A percentile compares a stretch with the other conserved stretches of the same genome.
Conservation (phyloP, 2,113 vertebrate genomes). For the Phylloscopus trochiloides region DNA sequence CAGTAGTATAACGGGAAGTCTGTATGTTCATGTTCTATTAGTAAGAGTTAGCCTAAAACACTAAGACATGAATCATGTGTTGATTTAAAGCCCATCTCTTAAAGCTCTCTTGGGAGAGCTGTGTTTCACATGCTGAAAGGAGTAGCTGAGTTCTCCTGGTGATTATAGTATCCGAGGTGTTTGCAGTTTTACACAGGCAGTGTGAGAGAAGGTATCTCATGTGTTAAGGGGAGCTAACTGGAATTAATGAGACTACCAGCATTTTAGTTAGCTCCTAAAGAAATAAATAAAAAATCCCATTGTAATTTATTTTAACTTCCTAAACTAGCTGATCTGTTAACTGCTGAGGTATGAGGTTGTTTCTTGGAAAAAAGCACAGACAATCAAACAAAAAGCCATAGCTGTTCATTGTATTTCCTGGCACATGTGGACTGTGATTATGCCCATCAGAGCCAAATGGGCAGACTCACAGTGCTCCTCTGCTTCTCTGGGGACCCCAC, state of each 20-base stretch:
- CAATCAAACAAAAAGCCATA: not conserved
- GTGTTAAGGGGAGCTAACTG: not conserved
- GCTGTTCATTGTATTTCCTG: not conserved
- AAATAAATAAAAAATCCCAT: not conserved
- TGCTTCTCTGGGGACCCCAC: not conserved
- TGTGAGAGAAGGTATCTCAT: not conserved
- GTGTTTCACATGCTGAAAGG: not conserved
- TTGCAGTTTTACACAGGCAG: not conserved
- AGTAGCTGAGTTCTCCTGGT: not conserved
- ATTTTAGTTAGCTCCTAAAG: conserved; percentile 7
- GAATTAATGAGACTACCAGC: not conserved
- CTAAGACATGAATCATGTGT: not conserved
- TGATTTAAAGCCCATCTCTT: not conserved
- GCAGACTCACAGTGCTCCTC: rapidly evolving
- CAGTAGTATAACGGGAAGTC: not conserved
- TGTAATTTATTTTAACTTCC: not conserved
- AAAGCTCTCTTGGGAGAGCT: not conserved
- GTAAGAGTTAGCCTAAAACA: not conserved
- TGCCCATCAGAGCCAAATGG: not conserved
- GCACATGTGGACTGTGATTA: not conserved
- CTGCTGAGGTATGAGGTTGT: not conserved
- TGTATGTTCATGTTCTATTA: not conserved
- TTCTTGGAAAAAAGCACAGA: not conserved
- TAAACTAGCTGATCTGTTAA: not conserved
- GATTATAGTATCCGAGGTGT: not conserved